Conservation (phyloP, 2,888 invertebrate species). For the Drosophila fulvimacula region DNA sequence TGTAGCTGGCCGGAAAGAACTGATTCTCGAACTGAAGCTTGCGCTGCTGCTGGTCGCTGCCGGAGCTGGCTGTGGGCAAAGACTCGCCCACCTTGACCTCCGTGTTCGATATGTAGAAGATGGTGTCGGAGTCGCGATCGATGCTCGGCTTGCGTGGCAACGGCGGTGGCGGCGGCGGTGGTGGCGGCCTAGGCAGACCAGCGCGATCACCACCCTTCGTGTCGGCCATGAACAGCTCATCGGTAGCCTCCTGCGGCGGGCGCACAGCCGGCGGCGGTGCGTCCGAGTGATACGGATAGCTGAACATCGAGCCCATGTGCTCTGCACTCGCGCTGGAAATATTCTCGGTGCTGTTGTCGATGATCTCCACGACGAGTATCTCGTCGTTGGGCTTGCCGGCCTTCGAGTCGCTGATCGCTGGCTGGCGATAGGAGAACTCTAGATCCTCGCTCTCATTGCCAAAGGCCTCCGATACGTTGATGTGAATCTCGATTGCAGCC, state of each 20-base stretch:
- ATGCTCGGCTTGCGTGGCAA: conserved; percentile 68
- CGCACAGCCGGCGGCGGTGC: conserved; percentile 65
- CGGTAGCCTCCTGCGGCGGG: conserved; percentile 62
- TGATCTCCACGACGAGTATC: conserved; percentile 83
- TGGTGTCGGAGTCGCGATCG: conserved; percentile 84
- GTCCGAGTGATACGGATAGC: conserved; percentile 66
- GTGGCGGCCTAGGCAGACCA: conserved; percentile 50
- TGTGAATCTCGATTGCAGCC: conserved; percentile 84
- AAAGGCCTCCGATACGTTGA: conserved; percentile 83
- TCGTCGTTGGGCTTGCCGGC: conserved; percentile 78
- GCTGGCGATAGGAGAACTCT: conserved; percentile 82
- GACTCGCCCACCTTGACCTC: conserved; percentile 85
- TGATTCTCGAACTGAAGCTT: conserved; percentile 80
- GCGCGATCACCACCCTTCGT: conserved; percentile 27
- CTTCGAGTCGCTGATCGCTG: conserved; percentile 38
- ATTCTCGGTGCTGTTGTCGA: conserved; percentile 80
- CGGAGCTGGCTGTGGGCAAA: conserved; percentile 69
- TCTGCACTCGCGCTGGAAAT: conserved; percentile 54
- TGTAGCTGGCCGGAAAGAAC: conserved; percentile 84
- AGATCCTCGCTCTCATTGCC: conserved; percentile 83
- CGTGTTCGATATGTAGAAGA: conserved; percentile 85
- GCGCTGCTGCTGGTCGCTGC: conserved; percentile 61
- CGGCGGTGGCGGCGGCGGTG: conserved; percentile 72
- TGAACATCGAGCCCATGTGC: conserved; percentile 72
- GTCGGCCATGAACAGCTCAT: conserved; percentile 83